Evolutionary conservation across 2,113 vertebrate genomes (phyloP).

Genomic region (Neodontobutis hainanensis): DNA sequence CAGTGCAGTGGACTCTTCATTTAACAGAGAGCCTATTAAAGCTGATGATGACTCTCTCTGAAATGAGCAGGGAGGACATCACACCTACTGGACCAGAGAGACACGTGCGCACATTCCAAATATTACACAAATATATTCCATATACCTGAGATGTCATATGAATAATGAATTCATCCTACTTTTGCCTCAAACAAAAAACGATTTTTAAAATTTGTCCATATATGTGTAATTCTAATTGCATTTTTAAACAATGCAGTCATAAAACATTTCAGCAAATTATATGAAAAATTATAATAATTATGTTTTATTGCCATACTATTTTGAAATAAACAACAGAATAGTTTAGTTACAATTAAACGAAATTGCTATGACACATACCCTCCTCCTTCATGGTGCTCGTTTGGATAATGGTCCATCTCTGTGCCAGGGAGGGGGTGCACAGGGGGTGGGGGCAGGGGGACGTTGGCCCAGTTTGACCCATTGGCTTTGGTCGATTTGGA

Average conservation of each 20-base stretch:
- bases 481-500: constrained; percentile 91
- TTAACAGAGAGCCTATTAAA: constrained; percentile 81
- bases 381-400: constrained; percentile 92
- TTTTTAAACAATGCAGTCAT: too few species aligned
- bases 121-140: background rate
- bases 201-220: too few species aligned
- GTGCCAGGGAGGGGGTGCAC: constrained; percentile 95
- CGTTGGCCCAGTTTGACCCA: constrained; percentile 93
- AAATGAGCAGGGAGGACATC: constrained; percentile 65
- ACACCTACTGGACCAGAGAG: constrained; percentile 50
- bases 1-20: constrained; percentile 74
- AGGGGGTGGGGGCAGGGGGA: constrained; percentile 93
- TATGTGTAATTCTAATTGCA: too few species aligned
- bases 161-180: too few species aligned
- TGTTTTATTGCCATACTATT: too few species aligned
- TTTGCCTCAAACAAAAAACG: too few species aligned
- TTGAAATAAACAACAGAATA: too few species aligned
- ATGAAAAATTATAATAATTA: too few species aligned
- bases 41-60: constrained; percentile 65
- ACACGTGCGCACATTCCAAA: constrained; percentile 2
- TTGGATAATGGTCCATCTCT: constrained; percentile 91
- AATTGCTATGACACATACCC: constrained; percentile 66
- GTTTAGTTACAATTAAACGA: too few species aligned
- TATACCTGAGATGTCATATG: too few species aligned
- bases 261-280: too few species aligned